These are phyloP conservation scores for Poliocrania exsul DNA, from an alignment of 2,797 vertebrate genomes.

Conservation along the genomic window DNA sequence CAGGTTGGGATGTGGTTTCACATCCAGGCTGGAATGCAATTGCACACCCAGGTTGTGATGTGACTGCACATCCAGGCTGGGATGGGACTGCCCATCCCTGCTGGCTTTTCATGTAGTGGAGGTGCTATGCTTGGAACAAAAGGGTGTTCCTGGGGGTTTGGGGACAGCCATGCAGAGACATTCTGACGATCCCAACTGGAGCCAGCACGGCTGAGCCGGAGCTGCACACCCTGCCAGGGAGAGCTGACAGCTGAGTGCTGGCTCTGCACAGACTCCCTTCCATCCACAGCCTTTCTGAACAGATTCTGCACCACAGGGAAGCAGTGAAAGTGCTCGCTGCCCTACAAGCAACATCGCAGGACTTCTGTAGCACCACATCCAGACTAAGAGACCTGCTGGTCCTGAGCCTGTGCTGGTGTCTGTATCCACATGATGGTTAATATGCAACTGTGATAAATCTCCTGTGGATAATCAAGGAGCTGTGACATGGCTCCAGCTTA, in stretches of 20 bases:
- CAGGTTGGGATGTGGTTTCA: neutral
- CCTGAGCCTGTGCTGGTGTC: neutral
- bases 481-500: neutral
- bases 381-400: neutral
- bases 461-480: neutral
- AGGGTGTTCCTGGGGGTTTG: neutral
- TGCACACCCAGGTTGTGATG: neutral
- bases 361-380: neutral
- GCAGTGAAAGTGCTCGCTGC: neutral
- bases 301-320: neutral
- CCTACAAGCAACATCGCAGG: neutral
- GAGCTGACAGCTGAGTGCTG: neutral
- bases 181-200: neutral
- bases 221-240: neutral
- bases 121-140: neutral
- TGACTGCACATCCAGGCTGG: neutral
- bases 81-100: neutral
- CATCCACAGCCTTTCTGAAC: neutral
- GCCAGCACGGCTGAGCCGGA: neutral
- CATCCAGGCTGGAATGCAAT: neutral
- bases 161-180: accelerated
- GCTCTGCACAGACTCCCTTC: neutral
- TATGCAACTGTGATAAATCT: neutral
- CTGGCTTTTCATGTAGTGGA: accelerated
- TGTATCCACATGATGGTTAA: neutral